A percentile compares a stretch with the other conserved stretches of the same genome.
These are phyloP conservation scores for Hydropsyche betteni DNA, from an alignment of 2,888 invertebrate genomes.

Conservation along the genomic window DNA sequence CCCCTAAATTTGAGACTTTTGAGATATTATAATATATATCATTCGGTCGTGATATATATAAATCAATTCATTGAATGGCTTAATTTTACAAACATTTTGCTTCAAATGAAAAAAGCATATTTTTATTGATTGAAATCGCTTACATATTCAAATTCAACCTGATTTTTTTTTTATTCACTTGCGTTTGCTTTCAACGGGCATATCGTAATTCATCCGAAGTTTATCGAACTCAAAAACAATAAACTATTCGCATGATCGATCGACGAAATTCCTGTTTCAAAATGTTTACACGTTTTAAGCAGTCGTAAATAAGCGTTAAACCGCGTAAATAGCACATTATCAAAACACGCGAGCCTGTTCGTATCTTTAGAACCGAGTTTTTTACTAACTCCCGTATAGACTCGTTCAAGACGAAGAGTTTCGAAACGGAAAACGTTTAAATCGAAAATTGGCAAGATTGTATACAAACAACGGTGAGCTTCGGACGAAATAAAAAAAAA, in stretches of 20 bases:
- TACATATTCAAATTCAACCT: background rate
- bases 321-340: background rate
- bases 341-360: background rate
- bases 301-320: slow-evolving; percentile 9
- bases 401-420: background rate
- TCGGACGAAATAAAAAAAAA: background rate
- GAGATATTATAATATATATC: no score
- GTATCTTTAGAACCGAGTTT: background rate
- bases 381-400: background rate
- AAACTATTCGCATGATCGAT: no score
- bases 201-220: no score
- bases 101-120: no score
- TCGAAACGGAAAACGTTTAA: background rate
- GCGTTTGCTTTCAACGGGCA: no score
- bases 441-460: background rate
- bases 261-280: no score
- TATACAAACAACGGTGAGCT: background rate
- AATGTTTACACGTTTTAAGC: background rate
- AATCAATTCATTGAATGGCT: background rate
- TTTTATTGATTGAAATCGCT: no score
- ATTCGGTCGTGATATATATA: no score
- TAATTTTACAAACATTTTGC: background rate
- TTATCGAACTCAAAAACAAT: no score
- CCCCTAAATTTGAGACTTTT: no score
- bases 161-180: no score